phyloP scores from a whole-genome alignment of 2,113 vertebrate genomes.

The Sitta europaea region DNA sequence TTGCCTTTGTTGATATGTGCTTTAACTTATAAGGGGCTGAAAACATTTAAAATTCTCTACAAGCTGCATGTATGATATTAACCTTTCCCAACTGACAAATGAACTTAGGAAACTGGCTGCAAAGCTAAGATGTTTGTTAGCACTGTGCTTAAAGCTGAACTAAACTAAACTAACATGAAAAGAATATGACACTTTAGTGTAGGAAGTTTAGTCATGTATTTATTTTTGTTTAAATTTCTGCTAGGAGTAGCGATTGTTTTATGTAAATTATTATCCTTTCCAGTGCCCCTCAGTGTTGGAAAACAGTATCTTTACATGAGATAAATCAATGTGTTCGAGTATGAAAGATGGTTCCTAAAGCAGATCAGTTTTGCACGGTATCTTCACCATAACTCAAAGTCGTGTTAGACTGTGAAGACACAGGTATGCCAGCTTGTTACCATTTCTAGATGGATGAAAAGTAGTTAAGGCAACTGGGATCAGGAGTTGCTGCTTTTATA shows the following conservation, averaged over 20 bases:
- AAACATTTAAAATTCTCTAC: background rate
- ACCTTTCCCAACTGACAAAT: background rate
- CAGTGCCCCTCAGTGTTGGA: background rate
- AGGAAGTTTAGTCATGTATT: background rate
- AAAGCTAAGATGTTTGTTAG: background rate
- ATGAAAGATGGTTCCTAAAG: background rate
- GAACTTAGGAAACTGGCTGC: background rate
- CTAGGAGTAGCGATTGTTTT: background rate
- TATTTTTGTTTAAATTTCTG: background rate
- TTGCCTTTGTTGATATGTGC: background rate
- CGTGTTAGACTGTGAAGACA: background rate
- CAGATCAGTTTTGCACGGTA: background rate
- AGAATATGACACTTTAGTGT: background rate
- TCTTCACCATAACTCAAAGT: background rate
- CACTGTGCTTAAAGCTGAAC: background rate
- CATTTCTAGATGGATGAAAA: background rate
- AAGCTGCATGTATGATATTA: background rate
- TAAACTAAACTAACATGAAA: background rate
- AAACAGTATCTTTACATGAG: background rate
- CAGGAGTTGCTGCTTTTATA: background rate
- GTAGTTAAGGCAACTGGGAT: background rate
- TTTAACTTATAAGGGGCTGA: background rate
- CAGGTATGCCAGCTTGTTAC: background rate
- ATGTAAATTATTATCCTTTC: background rate
- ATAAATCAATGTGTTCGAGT: background rate